Percentiles rank a stretch among this genome's conserved stretches.
phyloP scores from a whole-genome alignment of 2,113 vertebrate genomes.

The Urocitellus parryii region DNA sequence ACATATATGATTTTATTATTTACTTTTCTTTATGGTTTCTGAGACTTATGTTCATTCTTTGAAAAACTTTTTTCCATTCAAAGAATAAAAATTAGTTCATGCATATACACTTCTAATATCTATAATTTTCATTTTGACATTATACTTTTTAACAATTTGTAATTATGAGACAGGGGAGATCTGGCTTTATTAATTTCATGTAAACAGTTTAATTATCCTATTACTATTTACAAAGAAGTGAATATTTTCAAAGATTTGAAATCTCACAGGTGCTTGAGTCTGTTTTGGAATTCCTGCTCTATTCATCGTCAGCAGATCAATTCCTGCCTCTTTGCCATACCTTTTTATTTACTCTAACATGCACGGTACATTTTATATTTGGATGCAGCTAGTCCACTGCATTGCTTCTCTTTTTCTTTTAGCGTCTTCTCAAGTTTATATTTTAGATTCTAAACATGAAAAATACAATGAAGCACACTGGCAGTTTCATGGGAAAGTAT shows the following conservation, averaged over 20 bases:
- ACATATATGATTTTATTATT: background rate
- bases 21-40: background rate
- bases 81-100: background rate
- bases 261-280: background rate
- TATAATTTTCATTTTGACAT: slow-evolving; percentile 33
- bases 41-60: slow-evolving; percentile 8
- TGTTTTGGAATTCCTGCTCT: slow-evolving; percentile 11
- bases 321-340: background rate
- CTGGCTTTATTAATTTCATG: slow-evolving; percentile 13
- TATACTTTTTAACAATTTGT: background rate
- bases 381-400: background rate
- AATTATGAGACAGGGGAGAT: background rate
- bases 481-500: background rate
- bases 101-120: background rate
- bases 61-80: background rate
- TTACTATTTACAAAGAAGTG: background rate
- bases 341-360: slow-evolving; percentile 53
- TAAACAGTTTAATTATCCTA: background rate
- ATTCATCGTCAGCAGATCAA: background rate
- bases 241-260: slow-evolving; percentile 15
- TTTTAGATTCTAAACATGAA: slow-evolving; percentile 37
- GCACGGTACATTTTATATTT: slow-evolving; percentile 22
- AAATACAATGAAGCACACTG: background rate
- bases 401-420: background rate
- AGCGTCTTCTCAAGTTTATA: background rate